A percentile compares a stretch with the other conserved stretches of the same genome.
Conservation (phyloP, 30 jellyfish, hydroid and myxozoan genomes). For the Turritopsis dohrnii region DNA sequence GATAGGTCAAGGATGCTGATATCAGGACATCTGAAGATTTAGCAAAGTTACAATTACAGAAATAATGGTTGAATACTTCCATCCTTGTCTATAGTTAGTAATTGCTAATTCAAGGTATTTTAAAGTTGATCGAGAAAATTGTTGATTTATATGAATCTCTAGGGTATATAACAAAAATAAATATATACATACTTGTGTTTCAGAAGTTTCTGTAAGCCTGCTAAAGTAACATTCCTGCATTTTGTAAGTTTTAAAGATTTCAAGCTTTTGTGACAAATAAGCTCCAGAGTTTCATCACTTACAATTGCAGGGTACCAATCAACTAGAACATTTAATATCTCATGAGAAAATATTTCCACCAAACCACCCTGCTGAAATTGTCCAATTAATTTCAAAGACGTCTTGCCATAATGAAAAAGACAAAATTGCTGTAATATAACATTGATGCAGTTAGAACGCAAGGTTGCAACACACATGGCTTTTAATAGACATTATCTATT, state of each 20-base stretch:
- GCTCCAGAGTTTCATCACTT: constrained; percentile 24
- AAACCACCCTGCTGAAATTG: not conserved
- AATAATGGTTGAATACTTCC: too few species aligned
- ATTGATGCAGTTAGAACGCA: constrained; percentile 2
- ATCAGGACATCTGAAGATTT: constrained; percentile 42
- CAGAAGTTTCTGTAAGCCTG: constrained; percentile 14
- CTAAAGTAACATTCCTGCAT: constrained; percentile 37
- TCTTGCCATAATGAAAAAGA: constrained; percentile 3
- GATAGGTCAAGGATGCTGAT: constrained; percentile 44
- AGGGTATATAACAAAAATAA: not conserved
- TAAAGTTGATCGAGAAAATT: too few species aligned
- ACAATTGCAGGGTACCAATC: constrained; percentile 19
- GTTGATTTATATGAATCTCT: not conserved
- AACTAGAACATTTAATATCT: constrained; percentile 18
- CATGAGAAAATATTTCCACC: not conserved
- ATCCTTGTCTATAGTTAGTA: too few species aligned
- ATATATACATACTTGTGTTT: not conserved
- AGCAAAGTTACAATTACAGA: not conserved
- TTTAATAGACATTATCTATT: not conserved
- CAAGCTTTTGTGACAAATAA: constrained; percentile 24
- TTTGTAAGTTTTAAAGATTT: constrained; percentile 27
- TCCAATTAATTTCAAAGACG: not conserved
- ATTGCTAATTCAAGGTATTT: too few species aligned
- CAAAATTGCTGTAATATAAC: constrained; percentile 2
- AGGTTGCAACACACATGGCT: not conserved